Evolutionary conservation across 2,888 invertebrate genomes (phyloP).

Genomic region (Psococerastis gibbosa): DNA sequence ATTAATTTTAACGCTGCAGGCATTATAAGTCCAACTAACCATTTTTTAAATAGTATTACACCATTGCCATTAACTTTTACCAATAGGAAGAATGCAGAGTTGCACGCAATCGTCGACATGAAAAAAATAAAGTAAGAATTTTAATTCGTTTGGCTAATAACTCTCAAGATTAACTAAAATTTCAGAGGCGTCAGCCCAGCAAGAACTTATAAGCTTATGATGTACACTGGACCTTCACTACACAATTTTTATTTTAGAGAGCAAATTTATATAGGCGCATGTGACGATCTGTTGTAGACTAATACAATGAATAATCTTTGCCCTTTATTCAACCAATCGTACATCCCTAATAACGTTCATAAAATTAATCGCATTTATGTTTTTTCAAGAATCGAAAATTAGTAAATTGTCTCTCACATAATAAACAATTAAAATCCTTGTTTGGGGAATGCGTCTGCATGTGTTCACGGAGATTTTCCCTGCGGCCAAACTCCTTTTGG

Average conservation of each 20-base stretch:
- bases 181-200: no score
- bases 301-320: not conserved
- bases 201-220: no score
- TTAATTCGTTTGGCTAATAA: no score
- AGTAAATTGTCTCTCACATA: constrained; percentile 6
- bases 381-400: constrained; percentile 5
- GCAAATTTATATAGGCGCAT: not conserved
- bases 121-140: no score
- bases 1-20: no score
- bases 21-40: no score
- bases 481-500: constrained; percentile 44
- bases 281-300: not conserved
- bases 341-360: not conserved
- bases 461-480: constrained; percentile 39
- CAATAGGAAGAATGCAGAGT: no score
- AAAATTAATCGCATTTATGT: constrained; percentile 8
- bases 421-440: not conserved
- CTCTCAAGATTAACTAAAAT: no score
- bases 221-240: no score
- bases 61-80: no score
- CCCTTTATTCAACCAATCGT: not conserved
- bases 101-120: no score
- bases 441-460: constrained; percentile 1
- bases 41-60: no score
- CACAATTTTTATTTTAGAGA: not conserved